These are phyloP conservation scores for Batillaria attramentaria DNA, from an alignment of 1,140 invertebrate species.

Conservation along the genomic window DNA sequence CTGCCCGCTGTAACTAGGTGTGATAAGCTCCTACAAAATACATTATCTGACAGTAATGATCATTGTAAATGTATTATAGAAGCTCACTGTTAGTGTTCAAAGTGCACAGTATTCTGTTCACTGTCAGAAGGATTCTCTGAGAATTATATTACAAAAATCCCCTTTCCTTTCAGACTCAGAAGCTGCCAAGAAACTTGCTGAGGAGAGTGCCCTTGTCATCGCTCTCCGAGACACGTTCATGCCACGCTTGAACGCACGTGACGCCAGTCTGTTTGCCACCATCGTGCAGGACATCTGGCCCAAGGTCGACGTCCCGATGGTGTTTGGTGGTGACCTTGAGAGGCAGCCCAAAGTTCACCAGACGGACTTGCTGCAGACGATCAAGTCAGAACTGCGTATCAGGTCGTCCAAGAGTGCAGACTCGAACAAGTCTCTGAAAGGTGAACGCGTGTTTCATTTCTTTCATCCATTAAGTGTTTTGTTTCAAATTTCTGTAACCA, in stretches of 20 bases:
- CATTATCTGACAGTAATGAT: too few species aligned
- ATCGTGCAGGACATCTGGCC: constrained; percentile 65
- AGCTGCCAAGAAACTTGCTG: constrained; percentile 46
- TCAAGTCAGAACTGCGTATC: constrained; percentile 39
- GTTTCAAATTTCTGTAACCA: too few species aligned
- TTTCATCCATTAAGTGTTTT: too few species aligned
- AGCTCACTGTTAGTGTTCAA: too few species aligned
- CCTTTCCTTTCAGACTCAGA: background rate
- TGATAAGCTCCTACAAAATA: too few species aligned
- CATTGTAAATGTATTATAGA: too few species aligned
- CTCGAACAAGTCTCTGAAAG: constrained; percentile 61
- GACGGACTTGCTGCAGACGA: constrained; percentile 40
- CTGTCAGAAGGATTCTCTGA: too few species aligned
- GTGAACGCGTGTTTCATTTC: too few species aligned
- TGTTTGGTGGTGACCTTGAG: constrained; percentile 55
- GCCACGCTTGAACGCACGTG: constrained; percentile 60
- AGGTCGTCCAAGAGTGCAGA: constrained; percentile 57
- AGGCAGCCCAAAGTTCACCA: constrained; percentile 43
- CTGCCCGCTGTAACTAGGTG: too few species aligned
- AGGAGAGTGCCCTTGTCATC: constrained; percentile 64
- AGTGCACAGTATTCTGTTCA: too few species aligned
- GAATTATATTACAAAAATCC: too few species aligned
- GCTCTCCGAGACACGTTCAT: constrained; percentile 66
- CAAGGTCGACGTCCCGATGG: constrained; percentile 60
- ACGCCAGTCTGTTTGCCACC: constrained; percentile 65